These are phyloP conservation scores for Cerastis leucographa DNA, from an alignment of 2,888 invertebrate species.

Conservation along the genomic window DNA sequence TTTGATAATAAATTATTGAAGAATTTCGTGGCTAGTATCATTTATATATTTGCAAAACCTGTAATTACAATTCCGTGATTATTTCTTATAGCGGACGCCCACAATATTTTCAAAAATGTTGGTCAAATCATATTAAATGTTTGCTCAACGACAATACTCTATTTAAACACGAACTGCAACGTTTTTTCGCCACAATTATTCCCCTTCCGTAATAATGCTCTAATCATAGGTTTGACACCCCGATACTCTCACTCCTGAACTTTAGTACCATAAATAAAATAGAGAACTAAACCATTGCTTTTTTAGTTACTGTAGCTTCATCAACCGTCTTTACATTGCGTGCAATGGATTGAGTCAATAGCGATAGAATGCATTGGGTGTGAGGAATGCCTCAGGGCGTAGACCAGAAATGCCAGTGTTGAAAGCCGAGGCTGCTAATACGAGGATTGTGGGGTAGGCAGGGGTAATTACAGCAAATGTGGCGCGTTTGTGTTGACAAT, in stretches of 20 bases:
- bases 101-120: slow-evolving; percentile 42
- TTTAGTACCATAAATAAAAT: neutral
- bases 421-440: slow-evolving; percentile 82
- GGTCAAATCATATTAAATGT: slow-evolving; percentile 59
- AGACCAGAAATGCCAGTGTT: slow-evolving; percentile 72
- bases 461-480: slow-evolving; percentile 88
- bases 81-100: slow-evolving; percentile 13
- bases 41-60: slow-evolving; percentile 17
- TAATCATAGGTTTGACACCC: slow-evolving; percentile 89
- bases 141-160: slow-evolving; percentile 70
- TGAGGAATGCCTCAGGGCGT: slow-evolving; percentile 68
- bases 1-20: neutral
- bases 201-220: slow-evolving; percentile 83
- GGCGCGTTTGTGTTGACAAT: slow-evolving; percentile 84
- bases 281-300: slow-evolving; percentile 69
- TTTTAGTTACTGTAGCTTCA: slow-evolving; percentile 4
- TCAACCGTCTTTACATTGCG: neutral
- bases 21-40: slow-evolving; percentile 11
- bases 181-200: slow-evolving; percentile 84
- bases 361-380: slow-evolving; percentile 24
- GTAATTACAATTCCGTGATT: slow-evolving; percentile 17
- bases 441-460: slow-evolving; percentile 83
- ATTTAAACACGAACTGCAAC: slow-evolving; percentile 72
- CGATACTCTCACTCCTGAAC: slow-evolving; percentile 62
- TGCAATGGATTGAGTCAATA: slow-evolving; percentile 68